phyloP scores from a whole-genome alignment of 2,113 vertebrate species.

The Grantiella picta region DNA sequence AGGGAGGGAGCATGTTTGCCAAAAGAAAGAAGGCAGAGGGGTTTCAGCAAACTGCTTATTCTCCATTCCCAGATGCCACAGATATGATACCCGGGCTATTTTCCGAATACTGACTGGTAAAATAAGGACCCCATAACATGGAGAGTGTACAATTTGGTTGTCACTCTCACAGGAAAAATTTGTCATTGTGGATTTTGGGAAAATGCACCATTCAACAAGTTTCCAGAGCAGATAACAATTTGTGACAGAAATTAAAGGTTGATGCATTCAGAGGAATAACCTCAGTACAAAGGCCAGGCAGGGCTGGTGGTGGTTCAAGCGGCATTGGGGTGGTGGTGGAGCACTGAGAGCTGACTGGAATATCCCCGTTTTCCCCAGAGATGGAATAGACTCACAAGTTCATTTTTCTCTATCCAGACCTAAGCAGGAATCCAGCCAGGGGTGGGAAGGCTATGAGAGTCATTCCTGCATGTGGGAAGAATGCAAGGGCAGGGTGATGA shows the following conservation, averaged over 20 bases:
- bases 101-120: neutral
- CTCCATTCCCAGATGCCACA: neutral
- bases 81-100: rapidly evolving
- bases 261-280: neutral
- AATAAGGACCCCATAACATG: rapidly evolving
- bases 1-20: neutral
- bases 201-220: neutral
- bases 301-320: neutral
- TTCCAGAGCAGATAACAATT: neutral
- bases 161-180: neutral
- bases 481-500: rapidly evolving
- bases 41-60: neutral
- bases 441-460: neutral
- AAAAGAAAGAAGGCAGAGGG: neutral
- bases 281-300: neutral
- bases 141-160: neutral
- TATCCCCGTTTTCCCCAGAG: too few species aligned
- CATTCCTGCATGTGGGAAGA: neutral
- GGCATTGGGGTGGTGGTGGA: rapidly evolving
- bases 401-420: neutral
- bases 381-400: neutral
- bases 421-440: rapidly evolving
- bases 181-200: neutral
- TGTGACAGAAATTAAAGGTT: neutral
- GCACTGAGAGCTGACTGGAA: neutral